phyloP scores from a whole-genome alignment of 2,888 invertebrate species.

The Altica lythri region DNA sequence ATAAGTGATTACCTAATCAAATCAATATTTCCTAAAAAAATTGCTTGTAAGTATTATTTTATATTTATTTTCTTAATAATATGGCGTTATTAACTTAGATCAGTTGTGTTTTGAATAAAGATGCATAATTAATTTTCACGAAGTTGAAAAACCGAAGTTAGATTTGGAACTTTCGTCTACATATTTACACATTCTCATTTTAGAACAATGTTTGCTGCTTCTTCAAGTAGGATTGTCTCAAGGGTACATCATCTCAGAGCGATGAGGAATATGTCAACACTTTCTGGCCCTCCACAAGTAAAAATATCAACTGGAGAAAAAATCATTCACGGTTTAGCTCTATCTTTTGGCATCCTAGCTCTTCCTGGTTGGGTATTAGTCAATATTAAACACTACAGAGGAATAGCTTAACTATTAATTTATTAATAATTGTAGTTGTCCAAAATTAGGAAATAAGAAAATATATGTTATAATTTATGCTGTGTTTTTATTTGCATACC shows the following conservation, averaged over 20 bases:
- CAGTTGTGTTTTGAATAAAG: too few relatives aligned
- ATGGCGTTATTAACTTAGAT: too few relatives aligned
- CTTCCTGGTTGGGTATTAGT: constrained; percentile 52
- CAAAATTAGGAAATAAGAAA: background rate
- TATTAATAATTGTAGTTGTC: constrained; percentile 4
- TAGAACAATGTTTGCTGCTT: constrained; percentile 33
- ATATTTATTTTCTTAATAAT: too few relatives aligned
- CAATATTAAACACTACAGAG: constrained; percentile 53
- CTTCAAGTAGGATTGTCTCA: constrained; percentile 27
- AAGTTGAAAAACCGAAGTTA: too few relatives aligned
- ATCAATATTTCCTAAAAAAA: too few relatives aligned
- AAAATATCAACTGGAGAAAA: constrained; percentile 50
- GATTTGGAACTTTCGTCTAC: too few relatives aligned
- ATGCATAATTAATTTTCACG: too few relatives aligned
- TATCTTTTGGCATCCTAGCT: constrained; percentile 43
- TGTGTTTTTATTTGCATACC: background rate
- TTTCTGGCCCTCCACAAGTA: constrained; percentile 51
- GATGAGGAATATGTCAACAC: constrained; percentile 42
- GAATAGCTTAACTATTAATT: constrained; percentile 22
- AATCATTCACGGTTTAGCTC: constrained; percentile 46
- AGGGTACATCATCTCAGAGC: constrained; percentile 27
- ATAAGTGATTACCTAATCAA: too few relatives aligned
- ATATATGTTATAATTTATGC: background rate
- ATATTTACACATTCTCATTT: constrained; percentile 2
- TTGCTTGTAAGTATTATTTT: too few relatives aligned